Conservation (phyloP, 1,140 invertebrate genomes). For the Microplitis mediator region DNA sequence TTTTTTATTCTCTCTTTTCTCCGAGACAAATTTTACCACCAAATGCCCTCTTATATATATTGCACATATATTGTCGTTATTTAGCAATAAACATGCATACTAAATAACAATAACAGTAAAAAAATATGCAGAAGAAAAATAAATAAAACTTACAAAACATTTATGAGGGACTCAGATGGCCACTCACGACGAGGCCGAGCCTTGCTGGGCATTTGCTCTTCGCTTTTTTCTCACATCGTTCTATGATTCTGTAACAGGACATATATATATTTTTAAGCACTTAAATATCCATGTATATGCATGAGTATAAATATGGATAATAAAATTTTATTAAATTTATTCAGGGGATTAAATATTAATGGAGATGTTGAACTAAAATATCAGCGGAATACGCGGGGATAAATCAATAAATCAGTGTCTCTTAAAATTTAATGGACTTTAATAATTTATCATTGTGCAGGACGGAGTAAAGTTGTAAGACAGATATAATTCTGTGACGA, state of each 20-base stretch:
- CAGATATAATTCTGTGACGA: too few relatives aligned
- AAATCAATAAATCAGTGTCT: neutral
- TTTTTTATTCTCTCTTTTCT: neutral
- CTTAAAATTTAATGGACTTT: too few relatives aligned
- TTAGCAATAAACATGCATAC: neutral
- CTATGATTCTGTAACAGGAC: slow-evolving; percentile 36
- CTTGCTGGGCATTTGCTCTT: slow-evolving; percentile 49
- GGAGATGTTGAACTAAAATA: neutral
- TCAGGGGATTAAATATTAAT: neutral
- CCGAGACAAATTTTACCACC: neutral
- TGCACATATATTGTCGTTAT: neutral
- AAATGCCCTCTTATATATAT: neutral
- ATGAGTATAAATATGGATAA: too few relatives aligned
- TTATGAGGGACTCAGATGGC: slow-evolving; percentile 52
- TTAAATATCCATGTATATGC: too few relatives aligned
- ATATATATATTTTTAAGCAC: neutral
- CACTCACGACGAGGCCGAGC: slow-evolving; percentile 54
- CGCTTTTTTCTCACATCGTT: slow-evolving; percentile 42
- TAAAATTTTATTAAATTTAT: too few relatives aligned
- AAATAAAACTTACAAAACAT: slow-evolving; percentile 53
- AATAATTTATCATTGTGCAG: too few relatives aligned
- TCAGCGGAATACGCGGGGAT: too few relatives aligned
- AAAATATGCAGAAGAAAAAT: too few relatives aligned
- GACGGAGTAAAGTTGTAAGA: too few relatives aligned
- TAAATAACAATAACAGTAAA: too few relatives aligned